Conservation (phyloP, 2,888 invertebrate species). For the Pterostichus niger region DNA sequence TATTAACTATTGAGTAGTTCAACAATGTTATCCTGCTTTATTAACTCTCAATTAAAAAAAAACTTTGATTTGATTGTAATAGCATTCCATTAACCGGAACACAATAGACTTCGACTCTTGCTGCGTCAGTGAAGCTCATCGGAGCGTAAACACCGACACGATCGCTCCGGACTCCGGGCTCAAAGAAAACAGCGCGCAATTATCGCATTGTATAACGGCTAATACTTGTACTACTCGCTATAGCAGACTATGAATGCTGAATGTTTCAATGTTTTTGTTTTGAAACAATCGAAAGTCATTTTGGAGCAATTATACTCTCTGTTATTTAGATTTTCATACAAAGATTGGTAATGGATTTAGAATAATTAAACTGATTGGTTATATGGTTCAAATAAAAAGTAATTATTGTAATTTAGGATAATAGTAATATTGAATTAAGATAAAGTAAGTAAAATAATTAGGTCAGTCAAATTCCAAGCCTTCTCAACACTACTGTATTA, state of each 20-base stretch:
- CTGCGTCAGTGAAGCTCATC: background rate
- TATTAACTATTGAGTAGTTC: too few species aligned
- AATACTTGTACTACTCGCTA: background rate
- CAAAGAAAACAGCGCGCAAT: background rate
- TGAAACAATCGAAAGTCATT: slow-evolving; percentile 1
- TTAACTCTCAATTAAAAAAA: background rate
- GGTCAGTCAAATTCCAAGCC: too few species aligned
- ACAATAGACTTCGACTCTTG: background rate
- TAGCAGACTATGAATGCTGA: background rate
- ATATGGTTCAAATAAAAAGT: too few species aligned
- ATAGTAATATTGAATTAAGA: too few species aligned
- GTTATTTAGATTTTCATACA: background rate
- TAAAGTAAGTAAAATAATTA: too few species aligned
- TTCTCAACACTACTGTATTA: too few species aligned
- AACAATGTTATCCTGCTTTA: too few species aligned
- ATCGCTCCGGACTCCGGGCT: background rate
- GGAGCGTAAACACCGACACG: background rate
- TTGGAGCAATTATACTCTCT: background rate
- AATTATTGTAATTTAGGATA: too few species aligned
- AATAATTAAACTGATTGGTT: too few species aligned
- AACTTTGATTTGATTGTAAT: background rate
- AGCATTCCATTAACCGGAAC: background rate
- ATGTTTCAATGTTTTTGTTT: background rate
- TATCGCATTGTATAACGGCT: background rate
- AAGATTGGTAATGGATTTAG: background rate